These are phyloP conservation scores for Sorex fumeus DNA, from an alignment of 2,113 vertebrate genomes.

Conservation along the genomic window DNA sequence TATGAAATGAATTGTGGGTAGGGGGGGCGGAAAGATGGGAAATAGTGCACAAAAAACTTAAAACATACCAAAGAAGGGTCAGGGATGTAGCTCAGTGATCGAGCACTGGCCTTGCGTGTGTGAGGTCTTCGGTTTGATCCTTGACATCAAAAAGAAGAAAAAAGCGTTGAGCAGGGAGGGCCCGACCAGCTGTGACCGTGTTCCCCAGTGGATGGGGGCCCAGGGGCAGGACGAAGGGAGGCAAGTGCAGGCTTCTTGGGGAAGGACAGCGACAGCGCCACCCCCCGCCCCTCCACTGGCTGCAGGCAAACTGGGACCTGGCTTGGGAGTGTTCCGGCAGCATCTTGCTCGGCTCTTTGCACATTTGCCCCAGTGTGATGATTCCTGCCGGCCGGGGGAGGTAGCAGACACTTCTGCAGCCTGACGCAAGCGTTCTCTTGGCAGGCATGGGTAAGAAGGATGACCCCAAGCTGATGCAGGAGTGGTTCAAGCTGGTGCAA, in stretches of 20 bases:
- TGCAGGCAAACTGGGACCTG: conserved; percentile 85
- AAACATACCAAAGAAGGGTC: neutral
- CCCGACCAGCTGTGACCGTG: neutral
- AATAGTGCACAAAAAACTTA: neutral
- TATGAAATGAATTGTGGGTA: neutral
- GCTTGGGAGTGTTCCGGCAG: conserved; percentile 89
- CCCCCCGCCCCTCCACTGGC: conserved; percentile 40
- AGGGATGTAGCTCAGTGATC: too few relatives aligned
- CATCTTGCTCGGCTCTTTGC: conserved; percentile 91
- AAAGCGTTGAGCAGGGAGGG: neutral
- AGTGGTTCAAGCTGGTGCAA: conserved; percentile 99
- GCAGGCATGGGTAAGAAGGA: conserved; percentile 99
- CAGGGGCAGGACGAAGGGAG: neutral
- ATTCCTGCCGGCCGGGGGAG: conserved; percentile 76
- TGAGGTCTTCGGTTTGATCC: too few relatives aligned
- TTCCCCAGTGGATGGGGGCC: neutral
- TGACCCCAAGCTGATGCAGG: conserved; percentile 99
- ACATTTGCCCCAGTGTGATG: conserved; percentile 88
- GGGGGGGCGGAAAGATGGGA: too few relatives aligned
- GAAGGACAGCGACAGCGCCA: neutral
- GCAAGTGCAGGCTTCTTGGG: too few relatives aligned
- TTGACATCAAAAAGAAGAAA: neutral
- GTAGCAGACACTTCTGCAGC: neutral
- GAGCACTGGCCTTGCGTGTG: too few relatives aligned
- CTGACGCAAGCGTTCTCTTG: conserved; percentile 74